Evolutionary conservation across 2,888 invertebrate species (phyloP), one percentile per base, ranked within the genome.

Genomic region (Mantis religiosa): DNA sequence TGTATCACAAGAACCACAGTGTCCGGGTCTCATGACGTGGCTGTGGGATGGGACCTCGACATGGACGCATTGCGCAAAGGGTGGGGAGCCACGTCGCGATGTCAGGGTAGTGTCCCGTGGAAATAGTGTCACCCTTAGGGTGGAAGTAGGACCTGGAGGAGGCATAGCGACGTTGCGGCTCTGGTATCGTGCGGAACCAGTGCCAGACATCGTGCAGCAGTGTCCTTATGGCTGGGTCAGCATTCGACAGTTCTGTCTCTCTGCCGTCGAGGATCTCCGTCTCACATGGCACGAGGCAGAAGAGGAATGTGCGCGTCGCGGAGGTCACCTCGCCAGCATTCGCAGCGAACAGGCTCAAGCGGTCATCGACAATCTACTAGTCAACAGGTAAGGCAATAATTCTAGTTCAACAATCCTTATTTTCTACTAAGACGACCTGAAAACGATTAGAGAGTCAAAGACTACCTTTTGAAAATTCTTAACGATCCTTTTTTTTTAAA

Each of bases 141-240:
- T 88, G 89, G 90, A 81, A 28, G 88, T n/a, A 28, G 84, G 9
- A 84, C 47, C 14, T 84, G 88, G 88, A n/a, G 82, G 88, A 0
- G 54, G 54, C 20, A 3, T 71, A 3, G 47, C 83, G 28, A 85
- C 85, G 28, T 88, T 91, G 84, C 88, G 83, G 14, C 47, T 91
- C 71, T 34, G 82, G 83, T 92, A 92, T 88, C 90, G 82, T 92
- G 95, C 96, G 86, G 95, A 95, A 91, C 94, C 95, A 1, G 93
- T 96, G 4, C 94, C 94, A 8, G 95, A 95, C 34, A 92, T 96
- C 3, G 95, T 96, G 34, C 95, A 95, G 0, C 94, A 94, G 90
- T 97, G 96, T 92, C 95, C 95, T 85, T 96, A 96, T 91, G 96
- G 96, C 0, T 97, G 96, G 96, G 95, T 96, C 89, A 93, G 95